A percentile compares a stretch with the other conserved stretches of the same genome.
These are phyloP conservation scores for Venturia canescens DNA, from an alignment of 1,140 invertebrate species.

Conservation along the genomic window DNA sequence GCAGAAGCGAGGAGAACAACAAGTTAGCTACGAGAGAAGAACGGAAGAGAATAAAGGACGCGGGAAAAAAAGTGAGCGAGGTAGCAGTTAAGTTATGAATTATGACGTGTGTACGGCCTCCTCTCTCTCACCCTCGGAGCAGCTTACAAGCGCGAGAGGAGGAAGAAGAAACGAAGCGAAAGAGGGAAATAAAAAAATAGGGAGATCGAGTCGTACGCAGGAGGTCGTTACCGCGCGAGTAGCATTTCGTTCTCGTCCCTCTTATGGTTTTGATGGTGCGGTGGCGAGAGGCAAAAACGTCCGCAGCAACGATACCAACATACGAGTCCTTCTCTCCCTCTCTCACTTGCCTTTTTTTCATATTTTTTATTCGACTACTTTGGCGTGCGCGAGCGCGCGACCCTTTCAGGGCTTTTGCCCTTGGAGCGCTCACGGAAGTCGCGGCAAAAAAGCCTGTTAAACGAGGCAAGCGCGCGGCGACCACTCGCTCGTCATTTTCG, in stretches of 20 bases:
- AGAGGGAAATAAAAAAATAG: neutral
- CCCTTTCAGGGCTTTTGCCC: conserved; percentile 26
- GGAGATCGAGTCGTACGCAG: conserved; percentile 65
- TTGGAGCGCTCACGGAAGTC: conserved; percentile 51
- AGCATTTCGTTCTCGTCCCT: conserved; percentile 29
- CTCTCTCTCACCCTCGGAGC: neutral
- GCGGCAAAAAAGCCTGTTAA: conserved; percentile 58
- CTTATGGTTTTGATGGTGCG: conserved; percentile 34
- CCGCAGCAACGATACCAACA: conserved; percentile 59
- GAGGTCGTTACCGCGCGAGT: conserved; percentile 64
- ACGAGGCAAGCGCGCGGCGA: conserved; percentile 47
- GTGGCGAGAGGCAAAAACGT: conserved; percentile 59
- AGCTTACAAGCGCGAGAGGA: conserved; percentile 3
- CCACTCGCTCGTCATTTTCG: conserved; percentile 47
- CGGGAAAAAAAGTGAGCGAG: conserved; percentile 49
- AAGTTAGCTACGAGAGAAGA: neutral
- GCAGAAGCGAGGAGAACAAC: no score
- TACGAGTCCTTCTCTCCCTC: conserved; percentile 33
- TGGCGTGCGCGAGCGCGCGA: conserved; percentile 29
- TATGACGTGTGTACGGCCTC: conserved; percentile 67
- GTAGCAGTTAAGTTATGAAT: conserved; percentile 75
- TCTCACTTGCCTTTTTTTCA: conserved; percentile 31
- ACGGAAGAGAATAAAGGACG: conserved; percentile 15
- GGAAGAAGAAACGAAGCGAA: conserved; percentile 48
- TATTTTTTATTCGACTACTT: conserved; percentile 41